These are phyloP conservation scores for Phyllotreta cruciferae DNA, from an alignment of 2,888 invertebrate genomes.

Conservation along the genomic window DNA sequence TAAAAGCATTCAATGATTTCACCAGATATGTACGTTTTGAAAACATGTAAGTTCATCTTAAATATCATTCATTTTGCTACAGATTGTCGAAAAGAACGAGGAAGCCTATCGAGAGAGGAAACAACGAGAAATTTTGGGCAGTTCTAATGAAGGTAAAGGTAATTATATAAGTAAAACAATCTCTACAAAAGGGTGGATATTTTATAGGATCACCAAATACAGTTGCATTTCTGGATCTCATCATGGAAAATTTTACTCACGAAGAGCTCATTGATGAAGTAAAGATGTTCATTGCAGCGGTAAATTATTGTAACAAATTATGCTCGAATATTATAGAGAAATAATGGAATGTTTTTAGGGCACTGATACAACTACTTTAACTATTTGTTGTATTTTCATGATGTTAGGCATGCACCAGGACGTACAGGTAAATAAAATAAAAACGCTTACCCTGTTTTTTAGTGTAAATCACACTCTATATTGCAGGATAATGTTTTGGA, in stretches of 20 bases:
- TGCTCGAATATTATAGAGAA: no score
- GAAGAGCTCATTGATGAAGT: slow-evolving; percentile 56
- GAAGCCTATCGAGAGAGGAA: slow-evolving; percentile 12
- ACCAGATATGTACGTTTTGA: slow-evolving; percentile 26
- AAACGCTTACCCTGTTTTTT: background rate
- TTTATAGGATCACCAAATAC: slow-evolving; percentile 10
- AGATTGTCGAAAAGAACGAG: slow-evolving; percentile 26
- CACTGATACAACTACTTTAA: slow-evolving; percentile 50
- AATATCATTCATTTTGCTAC: background rate
- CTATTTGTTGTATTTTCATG: slow-evolving; percentile 46
- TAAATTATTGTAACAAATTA: slow-evolving; percentile 51
- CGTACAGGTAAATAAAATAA: slow-evolving; percentile 30
- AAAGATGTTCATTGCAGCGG: slow-evolving; percentile 64
- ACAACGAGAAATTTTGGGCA: background rate
- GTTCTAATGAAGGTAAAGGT: slow-evolving; percentile 27
- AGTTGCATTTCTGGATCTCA: slow-evolving; percentile 33
- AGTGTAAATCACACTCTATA: background rate
- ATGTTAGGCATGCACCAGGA: slow-evolving; percentile 42
- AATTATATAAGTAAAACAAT: background rate
- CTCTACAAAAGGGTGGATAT: background rate
- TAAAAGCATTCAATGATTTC: slow-evolving; percentile 14
- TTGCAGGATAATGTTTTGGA: background rate
- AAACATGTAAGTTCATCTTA: background rate
- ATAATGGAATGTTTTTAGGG: slow-evolving; percentile 26
- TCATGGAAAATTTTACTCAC: slow-evolving; percentile 33